Base-by-base conservation (phyloP, 2,797 vertebrate genomes). In the Discoglossus pictus region DNA sequence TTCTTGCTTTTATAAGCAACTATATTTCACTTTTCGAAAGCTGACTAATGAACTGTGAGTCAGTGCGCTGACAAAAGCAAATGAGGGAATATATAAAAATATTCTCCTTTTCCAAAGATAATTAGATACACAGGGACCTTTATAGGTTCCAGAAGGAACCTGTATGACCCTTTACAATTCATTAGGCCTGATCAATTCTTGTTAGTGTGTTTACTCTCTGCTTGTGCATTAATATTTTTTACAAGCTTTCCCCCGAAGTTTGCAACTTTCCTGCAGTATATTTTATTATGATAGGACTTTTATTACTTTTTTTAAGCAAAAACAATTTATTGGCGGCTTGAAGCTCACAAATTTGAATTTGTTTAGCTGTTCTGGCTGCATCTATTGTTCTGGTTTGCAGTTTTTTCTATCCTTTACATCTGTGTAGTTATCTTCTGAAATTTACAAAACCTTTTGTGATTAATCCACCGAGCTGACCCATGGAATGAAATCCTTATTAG, bases 361-460 rank as follows among this genome's bases (percentile, higher is more conserved):
- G 60, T 61, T 83, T 79, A 70, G 48, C 79, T 47, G 27, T 73
- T 74, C 54, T 82, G 69, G 31, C 53, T 81, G 68, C 23, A 77
- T 81, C 25, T 17, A 47, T 77, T 79, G 64, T 38, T 13, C 58
- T 35, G 38, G 7, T 11, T 21, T 38, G 47, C 60, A 74, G 48
- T 70, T 53, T 72, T 51, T 43, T 68, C 44, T 24, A n/a, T 48
- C 35, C 8, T n/a, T n/a, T 55, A 60, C 78, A 76, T 82, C 79
- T 80, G 60, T 73, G 71, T 77, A 77, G 75, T 61, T 80, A 71
- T 3, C 51, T 84, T 89, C 80, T 89, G 84, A 90, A 92, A 92
- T 89, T 86, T 88, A 84, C 81, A 79, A 86, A 86, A 88, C 78
- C 82, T 93, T 65, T 90, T 87, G 74, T 83, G 71, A 78, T 72